These are phyloP conservation scores for Acronicta alni DNA, from an alignment of 2,888 invertebrate species.

Conservation along the genomic window DNA sequence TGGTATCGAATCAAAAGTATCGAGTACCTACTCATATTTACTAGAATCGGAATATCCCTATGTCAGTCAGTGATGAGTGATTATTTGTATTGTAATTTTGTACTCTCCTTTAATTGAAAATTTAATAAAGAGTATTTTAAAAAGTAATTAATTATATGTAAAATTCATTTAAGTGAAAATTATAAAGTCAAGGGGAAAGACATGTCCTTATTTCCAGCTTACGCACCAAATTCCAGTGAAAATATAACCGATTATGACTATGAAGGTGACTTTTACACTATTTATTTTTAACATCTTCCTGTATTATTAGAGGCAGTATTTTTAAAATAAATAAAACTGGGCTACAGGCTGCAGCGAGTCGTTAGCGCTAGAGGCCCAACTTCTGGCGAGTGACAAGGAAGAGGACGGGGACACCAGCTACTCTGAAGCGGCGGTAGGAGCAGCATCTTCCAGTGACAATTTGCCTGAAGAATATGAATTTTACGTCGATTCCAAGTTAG, in stretches of 20 bases:
- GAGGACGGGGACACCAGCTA: conserved; percentile 38
- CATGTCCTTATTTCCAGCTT: conserved; percentile 75
- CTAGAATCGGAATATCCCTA: too few relatives aligned
- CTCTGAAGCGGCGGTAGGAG: conserved; percentile 3
- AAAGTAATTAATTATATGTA: too few relatives aligned
- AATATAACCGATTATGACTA: conserved; percentile 30
- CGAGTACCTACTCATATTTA: too few relatives aligned
- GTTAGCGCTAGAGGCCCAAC: conserved; percentile 58
- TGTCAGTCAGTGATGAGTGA: too few relatives aligned
- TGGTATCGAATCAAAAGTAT: too few relatives aligned
- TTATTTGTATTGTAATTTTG: too few relatives aligned
- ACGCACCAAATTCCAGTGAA: conserved; percentile 52
- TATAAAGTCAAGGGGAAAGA: background rate
- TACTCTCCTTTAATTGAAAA: too few relatives aligned
- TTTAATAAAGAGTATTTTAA: too few relatives aligned
- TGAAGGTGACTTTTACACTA: conserved; percentile 39
- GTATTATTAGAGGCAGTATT: too few relatives aligned
- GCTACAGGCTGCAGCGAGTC: conserved; percentile 4
- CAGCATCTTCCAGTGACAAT: conserved; percentile 14
- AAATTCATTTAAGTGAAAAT: background rate
- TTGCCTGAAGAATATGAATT: conserved; percentile 83
- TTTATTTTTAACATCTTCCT: background rate
- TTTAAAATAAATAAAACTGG: background rate
- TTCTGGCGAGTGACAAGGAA: conserved; percentile 75
- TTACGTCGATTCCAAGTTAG: conserved; percentile 89